Base-by-base conservation (phyloP, 2,888 invertebrate species). In the Cyaniris semiargus region DNA sequence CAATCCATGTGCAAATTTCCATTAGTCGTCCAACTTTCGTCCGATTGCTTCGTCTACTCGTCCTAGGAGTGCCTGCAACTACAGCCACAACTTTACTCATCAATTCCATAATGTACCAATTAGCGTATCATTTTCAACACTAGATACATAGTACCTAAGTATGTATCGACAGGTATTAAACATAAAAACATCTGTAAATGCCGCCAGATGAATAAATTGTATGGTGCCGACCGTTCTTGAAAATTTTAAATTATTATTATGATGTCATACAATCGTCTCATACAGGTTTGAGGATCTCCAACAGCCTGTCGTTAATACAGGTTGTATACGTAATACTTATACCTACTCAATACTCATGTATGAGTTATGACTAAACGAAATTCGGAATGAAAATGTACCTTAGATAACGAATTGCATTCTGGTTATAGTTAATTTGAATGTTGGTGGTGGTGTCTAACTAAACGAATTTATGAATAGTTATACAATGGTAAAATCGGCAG, bases 1-100 rank as follows among this genome's bases (percentile, higher is more conserved):
- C 93, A 76, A 94, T 89, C 94, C 93, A 93, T 15, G 91, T 82
- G 80, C 92, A 93, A 18, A 94, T 83, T 78, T 93, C 93, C 79
- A 91, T 84, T 60, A 94, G 83, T 77, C 82, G 87, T 90, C 91
- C 91, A 79, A 89, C 83, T 78, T 86, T 90, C 1, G 89, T 80
- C 77, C 88, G 90, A 76, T 81, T 83, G 56, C 82, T 86, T 18
- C 90, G 86, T 5, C 92, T 86, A 75, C 83, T 79, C 70, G 78
- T 88, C 48, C 89, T 84, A 21, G 90, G 89, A 3, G 90, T 89
- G 21, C 89, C 93, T 93, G 92, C 86, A 60, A 92, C 88, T 82
- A 74, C 56, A 78, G 18, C 66, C 77, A 76, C 78, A 23, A 79
- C 58, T 71, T 79, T 60, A 79, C 77, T 21, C 7, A 60, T 75